These are phyloP conservation scores for Tiliacea aurago DNA, from an alignment of 2,888 invertebrate species.

Conservation along the genomic window DNA sequence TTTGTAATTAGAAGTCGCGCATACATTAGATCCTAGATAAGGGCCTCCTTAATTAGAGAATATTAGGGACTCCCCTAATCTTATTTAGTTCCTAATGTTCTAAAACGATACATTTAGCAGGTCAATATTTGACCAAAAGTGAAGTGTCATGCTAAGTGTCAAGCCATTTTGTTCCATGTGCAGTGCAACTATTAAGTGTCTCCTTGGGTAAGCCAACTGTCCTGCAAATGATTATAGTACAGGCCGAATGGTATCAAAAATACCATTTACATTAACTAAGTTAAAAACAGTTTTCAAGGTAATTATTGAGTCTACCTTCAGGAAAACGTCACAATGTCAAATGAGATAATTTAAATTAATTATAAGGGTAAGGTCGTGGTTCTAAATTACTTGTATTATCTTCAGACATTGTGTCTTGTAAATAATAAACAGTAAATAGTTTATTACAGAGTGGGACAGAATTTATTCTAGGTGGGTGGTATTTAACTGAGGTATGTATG, in stretches of 20 bases:
- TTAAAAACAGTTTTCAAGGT: conserved; percentile 2
- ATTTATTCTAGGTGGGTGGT: conserved; percentile 30
- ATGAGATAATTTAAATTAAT: conserved; percentile 40
- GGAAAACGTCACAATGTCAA: conserved; percentile 36
- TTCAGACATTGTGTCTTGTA: conserved; percentile 6
- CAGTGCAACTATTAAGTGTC: neutral
- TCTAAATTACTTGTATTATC: conserved; percentile 43
- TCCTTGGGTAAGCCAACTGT: neutral
- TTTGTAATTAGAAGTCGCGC: neutral
- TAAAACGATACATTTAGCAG: too few relatives aligned
- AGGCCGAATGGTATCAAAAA: neutral
- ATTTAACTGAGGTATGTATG: conserved; percentile 1
- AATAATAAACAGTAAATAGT: conserved; percentile 44
- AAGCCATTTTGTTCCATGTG: neutral
- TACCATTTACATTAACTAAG: neutral
- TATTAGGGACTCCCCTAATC: too few relatives aligned
- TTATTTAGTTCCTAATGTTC: too few relatives aligned
- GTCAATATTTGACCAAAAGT: neutral
- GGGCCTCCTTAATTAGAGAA: neutral
- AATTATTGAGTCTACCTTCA: conserved; percentile 12
- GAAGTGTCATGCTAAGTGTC: neutral
- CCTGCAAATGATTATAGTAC: neutral
- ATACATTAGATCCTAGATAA: neutral
- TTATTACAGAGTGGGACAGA: neutral
- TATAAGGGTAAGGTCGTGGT: conserved; percentile 31